Base-by-base conservation (phyloP, 2,888 invertebrate species). In the Ochlodes sylvanus region DNA sequence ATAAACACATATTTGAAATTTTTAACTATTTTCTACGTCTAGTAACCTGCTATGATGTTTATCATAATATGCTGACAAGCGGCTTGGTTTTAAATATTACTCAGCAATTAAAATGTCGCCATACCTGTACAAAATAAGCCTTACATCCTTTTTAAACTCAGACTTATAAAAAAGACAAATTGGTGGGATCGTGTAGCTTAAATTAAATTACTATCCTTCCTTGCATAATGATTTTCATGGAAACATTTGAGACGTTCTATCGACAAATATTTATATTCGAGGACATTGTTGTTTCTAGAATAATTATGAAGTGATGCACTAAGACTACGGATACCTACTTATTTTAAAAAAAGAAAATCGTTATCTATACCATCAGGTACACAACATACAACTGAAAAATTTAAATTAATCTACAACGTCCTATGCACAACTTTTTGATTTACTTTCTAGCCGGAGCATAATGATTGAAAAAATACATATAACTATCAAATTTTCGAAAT, bases 361-460 rank as follows among this genome's bases (percentile, higher is more conserved):
- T 54, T 55, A 44, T 6, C 41, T 66, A 66, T 54, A 66, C 66
- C 66, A 60, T 60, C 66, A 66, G 66, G 66, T 66, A 66, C 66
- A 60, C 27, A 47, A 44, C 47, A 47, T 21, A 5, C 21, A 58
- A 58, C 41, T 15, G 54, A 54, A 55, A 38, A 4, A 50, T 14
- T 38, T 41, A 15, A 38, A 38, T 12, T 27, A 52, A 52, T 19
- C 21, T 21, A 52, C 21, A 21, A 21, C 21, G 21, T 60, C 27
- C 10, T 41, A 44, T 44, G 60, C 34, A 15, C 27, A 58, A 42
- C n/a, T 42, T 58, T 17, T 50, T 47, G 44, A 47, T 47, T 19
- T 50, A 19, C 50, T 19, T 50, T 50, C 50, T 19, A 38, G 38
- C 38, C 38, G 38, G 47, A 47, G 47, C 47, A 47, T 9, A 7